Conservation (phyloP, 2,888 invertebrate genomes). For the Drosophila macrospina region DNA sequence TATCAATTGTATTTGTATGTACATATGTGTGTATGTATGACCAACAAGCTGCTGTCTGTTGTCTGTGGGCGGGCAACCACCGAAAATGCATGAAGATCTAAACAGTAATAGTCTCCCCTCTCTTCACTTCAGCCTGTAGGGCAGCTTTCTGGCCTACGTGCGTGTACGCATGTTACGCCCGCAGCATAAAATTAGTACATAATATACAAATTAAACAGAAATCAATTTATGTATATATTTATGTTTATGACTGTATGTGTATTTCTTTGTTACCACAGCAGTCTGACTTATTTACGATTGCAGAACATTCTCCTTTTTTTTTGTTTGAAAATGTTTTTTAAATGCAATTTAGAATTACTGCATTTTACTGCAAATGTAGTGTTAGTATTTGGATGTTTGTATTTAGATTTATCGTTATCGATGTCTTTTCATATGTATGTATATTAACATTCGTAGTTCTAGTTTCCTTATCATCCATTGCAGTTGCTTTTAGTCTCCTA, state of each 20-base stretch:
- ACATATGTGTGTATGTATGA: too few species aligned
- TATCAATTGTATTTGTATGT: background rate
- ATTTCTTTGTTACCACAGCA: constrained; percentile 10
- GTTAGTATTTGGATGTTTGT: too few species aligned
- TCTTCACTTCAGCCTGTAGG: background rate
- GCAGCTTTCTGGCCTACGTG: constrained; percentile 58
- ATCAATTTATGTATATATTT: constrained; percentile 52
- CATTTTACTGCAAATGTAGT: too few species aligned
- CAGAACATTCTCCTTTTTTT: too few species aligned
- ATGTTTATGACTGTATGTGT: too few species aligned
- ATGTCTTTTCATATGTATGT: background rate
- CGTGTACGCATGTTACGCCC: constrained; percentile 49
- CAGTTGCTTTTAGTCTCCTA: constrained; percentile 45
- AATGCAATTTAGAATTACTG: background rate
- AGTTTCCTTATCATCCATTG: constrained; percentile 28
- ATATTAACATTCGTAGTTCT: constrained; percentile 8
- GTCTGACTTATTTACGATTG: too few species aligned
- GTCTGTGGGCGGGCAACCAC: constrained; percentile 30
- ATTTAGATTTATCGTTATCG: constrained; percentile 3
- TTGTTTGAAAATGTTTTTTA: too few species aligned
- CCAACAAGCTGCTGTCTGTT: constrained; percentile 16
- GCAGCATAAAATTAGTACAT: constrained; percentile 26
- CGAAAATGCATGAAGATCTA: constrained; percentile 31
- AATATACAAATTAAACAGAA: constrained; percentile 37
- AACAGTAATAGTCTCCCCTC: background rate